These are phyloP conservation scores for Myotis yumanensis DNA, from an alignment of 2,113 vertebrate genomes.

Conservation along the genomic window DNA sequence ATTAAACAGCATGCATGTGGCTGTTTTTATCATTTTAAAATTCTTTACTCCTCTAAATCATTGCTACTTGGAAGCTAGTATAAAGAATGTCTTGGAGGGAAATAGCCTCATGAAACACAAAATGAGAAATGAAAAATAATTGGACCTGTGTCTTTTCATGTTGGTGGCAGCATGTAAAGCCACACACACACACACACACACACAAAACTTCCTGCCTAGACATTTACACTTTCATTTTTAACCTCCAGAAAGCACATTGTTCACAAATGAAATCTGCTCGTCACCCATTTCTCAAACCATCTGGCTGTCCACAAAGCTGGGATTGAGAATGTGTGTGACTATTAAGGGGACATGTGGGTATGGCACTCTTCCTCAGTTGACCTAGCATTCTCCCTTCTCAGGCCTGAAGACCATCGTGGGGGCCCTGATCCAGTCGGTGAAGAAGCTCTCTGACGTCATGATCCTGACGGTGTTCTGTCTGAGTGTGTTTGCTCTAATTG, in stretches of 20 bases:
- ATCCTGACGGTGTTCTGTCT: slow-evolving; percentile 98
- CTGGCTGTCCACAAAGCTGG: slow-evolving; percentile 78
- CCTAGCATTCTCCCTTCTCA: slow-evolving; percentile 77
- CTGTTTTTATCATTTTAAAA: slow-evolving; percentile 72
- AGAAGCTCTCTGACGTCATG: slow-evolving; percentile 98
- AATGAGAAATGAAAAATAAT: slow-evolving; percentile 49
- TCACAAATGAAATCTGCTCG: slow-evolving; percentile 67
- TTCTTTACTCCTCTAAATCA: slow-evolving; percentile 47
- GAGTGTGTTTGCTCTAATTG: slow-evolving; percentile 97
- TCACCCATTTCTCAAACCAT: slow-evolving; percentile 79
- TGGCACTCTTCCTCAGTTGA: slow-evolving; percentile 19
- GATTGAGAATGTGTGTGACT: slow-evolving; percentile 45
- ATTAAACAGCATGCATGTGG: slow-evolving; percentile 54
- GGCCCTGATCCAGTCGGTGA: slow-evolving; percentile 97
- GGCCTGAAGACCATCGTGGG: slow-evolving; percentile 98
- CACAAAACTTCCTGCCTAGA: slow-evolving; percentile 63
- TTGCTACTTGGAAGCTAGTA: slow-evolving; percentile 7
- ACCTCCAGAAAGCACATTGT: slow-evolving; percentile 53
- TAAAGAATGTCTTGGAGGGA: slow-evolving; percentile 56
- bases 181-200: slow-evolving; percentile 28
- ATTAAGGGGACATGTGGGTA: slow-evolving; percentile 8
- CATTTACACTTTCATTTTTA: slow-evolving; percentile 32
- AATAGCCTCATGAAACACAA: slow-evolving; percentile 57
- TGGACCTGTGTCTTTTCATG: slow-evolving; percentile 31
- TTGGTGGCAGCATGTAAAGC: slow-evolving; percentile 1